Evolutionary conservation across 2,888 invertebrate species (phyloP).

Genomic region (Phoenoteleia sp.): DNA sequence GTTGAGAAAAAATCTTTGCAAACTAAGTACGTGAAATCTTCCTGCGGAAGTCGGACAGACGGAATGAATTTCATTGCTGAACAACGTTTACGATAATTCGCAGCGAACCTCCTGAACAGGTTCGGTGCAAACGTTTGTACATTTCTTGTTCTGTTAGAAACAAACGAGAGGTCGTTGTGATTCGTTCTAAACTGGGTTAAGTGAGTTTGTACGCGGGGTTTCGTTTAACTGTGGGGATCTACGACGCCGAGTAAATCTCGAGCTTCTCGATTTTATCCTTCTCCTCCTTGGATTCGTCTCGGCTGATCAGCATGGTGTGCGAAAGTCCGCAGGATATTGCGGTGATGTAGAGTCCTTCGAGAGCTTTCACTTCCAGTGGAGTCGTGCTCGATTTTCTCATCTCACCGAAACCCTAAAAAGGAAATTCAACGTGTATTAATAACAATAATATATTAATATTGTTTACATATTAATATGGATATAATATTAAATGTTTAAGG

Average conservation of each 20-base stretch:
- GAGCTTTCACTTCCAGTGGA: constrained; percentile 94
- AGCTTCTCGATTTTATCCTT: constrained; percentile 89
- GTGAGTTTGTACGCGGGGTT: constrained; percentile 36
- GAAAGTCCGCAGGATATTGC: constrained; percentile 95
- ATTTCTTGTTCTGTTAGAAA: constrained; percentile 4
- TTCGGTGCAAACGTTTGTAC: not conserved
- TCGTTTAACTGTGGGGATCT: not conserved
- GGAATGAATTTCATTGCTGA: no score
- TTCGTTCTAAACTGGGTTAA: constrained; percentile 23
- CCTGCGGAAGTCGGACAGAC: no score
- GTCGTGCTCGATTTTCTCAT: constrained; percentile 95
- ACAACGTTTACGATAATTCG: no score
- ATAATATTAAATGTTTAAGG: no score
- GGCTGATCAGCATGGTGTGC: constrained; percentile 92
- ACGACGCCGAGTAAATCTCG: constrained; percentile 87
- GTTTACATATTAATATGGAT: no score
- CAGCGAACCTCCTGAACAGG: no score
- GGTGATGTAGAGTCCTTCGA: constrained; percentile 92
- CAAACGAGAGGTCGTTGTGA: constrained; percentile 11
- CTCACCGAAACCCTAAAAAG: constrained; percentile 93
- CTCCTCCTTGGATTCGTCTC: constrained; percentile 90
- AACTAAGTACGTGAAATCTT: no score
- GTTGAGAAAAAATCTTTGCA: no score
- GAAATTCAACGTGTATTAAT: no score
- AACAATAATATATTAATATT: no score